Evolutionary conservation across 2,888 invertebrate species (phyloP).

Genomic region (Frankliniella fusca): DNA sequence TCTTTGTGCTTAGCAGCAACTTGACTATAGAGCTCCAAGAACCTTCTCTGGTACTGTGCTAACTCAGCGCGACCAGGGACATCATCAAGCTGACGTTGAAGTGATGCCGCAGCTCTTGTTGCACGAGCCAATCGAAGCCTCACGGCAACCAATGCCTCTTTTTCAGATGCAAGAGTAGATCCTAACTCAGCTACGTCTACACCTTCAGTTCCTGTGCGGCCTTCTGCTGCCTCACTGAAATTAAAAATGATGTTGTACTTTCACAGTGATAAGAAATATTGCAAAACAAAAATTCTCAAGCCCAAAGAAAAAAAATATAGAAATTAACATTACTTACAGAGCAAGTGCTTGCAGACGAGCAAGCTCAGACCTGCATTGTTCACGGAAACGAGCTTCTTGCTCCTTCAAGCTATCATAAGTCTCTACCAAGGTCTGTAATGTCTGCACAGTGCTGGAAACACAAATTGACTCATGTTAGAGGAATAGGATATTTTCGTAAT

Average conservation of each 20-base stretch:
- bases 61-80: slow-evolving; percentile 90
- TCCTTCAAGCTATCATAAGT: slow-evolving; percentile 68
- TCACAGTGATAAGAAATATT: neutral
- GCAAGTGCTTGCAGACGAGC: slow-evolving; percentile 50
- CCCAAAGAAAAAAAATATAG: slow-evolving; percentile 17
- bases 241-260: slow-evolving; percentile 41
- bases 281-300: slow-evolving; percentile 9
- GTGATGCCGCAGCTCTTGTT: slow-evolving; percentile 71
- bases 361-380: slow-evolving; percentile 66
- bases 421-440: slow-evolving; percentile 59
- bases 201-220: slow-evolving; percentile 42
- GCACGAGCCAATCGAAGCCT: slow-evolving; percentile 70
- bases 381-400: slow-evolving; percentile 68
- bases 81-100: slow-evolving; percentile 85
- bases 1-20: slow-evolving; percentile 93
- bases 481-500: slow-evolving; percentile 32
- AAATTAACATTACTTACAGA: slow-evolving; percentile 41
- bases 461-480: slow-evolving; percentile 40
- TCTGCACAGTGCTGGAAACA: slow-evolving; percentile 41
- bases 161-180: slow-evolving; percentile 41
- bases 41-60: slow-evolving; percentile 90
- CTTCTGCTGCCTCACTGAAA: slow-evolving; percentile 41
- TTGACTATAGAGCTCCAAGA: slow-evolving; percentile 94
- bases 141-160: slow-evolving; percentile 56
- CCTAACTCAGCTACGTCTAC: slow-evolving; percentile 29